These are phyloP conservation scores for Hydrozoanthus gracilis DNA, from an alignment of 92 coral and sea anemone species.

Conservation along the genomic window DNA sequence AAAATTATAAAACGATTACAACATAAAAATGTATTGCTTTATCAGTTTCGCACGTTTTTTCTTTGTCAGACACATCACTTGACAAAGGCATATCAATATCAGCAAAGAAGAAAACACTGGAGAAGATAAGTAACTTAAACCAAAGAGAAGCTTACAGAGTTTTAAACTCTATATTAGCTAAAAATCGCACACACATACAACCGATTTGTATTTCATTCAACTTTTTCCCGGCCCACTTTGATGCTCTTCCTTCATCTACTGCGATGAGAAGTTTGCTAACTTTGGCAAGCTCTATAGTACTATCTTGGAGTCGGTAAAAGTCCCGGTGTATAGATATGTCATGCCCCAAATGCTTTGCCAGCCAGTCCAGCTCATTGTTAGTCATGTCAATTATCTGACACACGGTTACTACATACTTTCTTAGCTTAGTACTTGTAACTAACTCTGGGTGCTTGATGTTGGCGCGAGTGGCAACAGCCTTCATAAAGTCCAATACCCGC, in stretches of 20 bases:
- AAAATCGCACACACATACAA: background rate
- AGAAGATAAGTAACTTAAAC: too few relatives aligned
- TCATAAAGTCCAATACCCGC: constrained; percentile 9
- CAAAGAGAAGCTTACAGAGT: too few relatives aligned
- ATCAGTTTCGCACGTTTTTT: background rate
- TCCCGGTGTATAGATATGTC: constrained; percentile 56
- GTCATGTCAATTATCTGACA: constrained; percentile 30
- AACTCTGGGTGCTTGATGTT: constrained; percentile 18
- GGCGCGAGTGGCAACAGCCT: constrained; percentile 21
- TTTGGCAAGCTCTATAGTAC: constrained; percentile 62
- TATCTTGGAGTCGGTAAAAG: constrained; percentile 65
- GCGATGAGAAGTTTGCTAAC: constrained; percentile 61
- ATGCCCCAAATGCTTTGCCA: constrained; percentile 71
- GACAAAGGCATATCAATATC: background rate
- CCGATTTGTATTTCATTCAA: constrained; percentile 42
- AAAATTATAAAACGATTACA: background rate
- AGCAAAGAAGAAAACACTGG: background rate
- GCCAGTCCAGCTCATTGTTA: constrained; percentile 71
- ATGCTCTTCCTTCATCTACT: constrained; percentile 56
- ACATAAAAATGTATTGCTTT: background rate
- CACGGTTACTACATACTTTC: background rate
- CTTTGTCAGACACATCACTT: background rate
- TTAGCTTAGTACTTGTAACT: background rate
- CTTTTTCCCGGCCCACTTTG: constrained; percentile 43
- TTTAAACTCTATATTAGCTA: background rate